A percentile compares a stretch with the other conserved stretches of the same genome.
These are phyloP conservation scores for Notothenia coriiceps DNA, from an alignment of 2,113 vertebrate genomes.

Conservation along the genomic window DNA sequence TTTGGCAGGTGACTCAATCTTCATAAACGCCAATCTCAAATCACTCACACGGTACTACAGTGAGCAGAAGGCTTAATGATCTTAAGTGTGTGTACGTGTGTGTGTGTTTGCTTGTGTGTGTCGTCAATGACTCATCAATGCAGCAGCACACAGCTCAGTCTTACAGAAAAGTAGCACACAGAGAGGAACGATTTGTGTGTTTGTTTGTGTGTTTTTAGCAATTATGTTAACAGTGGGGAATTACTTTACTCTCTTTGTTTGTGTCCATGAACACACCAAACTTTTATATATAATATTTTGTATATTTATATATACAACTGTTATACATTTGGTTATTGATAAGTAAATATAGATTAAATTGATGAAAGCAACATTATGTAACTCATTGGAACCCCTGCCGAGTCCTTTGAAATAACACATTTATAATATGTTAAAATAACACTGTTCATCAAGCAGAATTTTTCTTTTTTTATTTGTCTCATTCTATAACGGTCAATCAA, in stretches of 20 bases:
- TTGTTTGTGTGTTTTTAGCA: constrained; percentile 11
- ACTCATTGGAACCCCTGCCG: too few relatives aligned
- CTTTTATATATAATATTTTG: too few relatives aligned
- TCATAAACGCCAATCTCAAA: constrained; percentile 27
- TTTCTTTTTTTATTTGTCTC: too few relatives aligned
- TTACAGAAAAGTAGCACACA: too few relatives aligned
- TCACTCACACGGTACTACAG: constrained; percentile 17
- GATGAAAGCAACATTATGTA: background rate
- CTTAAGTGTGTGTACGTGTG: constrained; percentile 18
- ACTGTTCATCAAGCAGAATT: too few relatives aligned
- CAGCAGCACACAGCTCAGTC: constrained; percentile 41
- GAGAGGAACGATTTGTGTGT: background rate
- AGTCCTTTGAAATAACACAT: too few relatives aligned
- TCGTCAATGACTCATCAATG: constrained; percentile 68
- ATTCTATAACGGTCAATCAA: background rate
- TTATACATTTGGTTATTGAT: too few relatives aligned
- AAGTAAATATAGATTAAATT: background rate
- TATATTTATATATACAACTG: too few relatives aligned
- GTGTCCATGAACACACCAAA: background rate
- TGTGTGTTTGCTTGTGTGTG: constrained; percentile 8
- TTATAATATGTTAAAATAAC: too few relatives aligned
- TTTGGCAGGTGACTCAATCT: constrained; percentile 10
- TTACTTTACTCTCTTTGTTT: constrained; percentile 7
- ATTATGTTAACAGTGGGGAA: constrained; percentile 18
- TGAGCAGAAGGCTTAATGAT: constrained; percentile 33